These are phyloP conservation scores for Drosophila lacteicornis DNA, from an alignment of 1,140 invertebrate species.

Conservation along the genomic window DNA sequence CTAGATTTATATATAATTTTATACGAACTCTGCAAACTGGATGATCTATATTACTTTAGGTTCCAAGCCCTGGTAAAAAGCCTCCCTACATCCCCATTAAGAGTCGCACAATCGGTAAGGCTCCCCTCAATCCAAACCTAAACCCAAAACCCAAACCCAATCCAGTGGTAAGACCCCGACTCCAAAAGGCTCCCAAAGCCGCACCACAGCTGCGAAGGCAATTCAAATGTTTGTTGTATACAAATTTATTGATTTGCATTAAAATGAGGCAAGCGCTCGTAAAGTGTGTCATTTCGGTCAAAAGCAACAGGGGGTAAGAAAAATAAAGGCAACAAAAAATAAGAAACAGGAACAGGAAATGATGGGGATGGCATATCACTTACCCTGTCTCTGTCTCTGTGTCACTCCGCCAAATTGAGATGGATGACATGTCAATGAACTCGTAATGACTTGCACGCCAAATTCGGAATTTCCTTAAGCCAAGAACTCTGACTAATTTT, in stretches of 20 bases:
- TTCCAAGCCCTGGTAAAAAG: no score
- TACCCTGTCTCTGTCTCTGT: not conserved
- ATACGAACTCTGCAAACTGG: no score
- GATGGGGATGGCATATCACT: constrained; percentile 20
- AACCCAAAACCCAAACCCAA: no score
- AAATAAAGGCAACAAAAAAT: not conserved
- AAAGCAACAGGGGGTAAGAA: constrained; percentile 22
- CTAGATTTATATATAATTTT: no score
- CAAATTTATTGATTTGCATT: constrained; percentile 74
- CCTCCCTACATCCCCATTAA: no score
- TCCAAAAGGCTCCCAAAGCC: not conserved
- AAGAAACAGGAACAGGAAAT: not conserved
- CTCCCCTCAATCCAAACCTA: no score
- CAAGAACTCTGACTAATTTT: constrained; percentile 57
- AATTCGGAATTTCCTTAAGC: constrained; percentile 12
- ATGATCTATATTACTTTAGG: no score
- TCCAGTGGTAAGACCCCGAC: no score
- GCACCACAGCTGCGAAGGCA: constrained; percentile 60
- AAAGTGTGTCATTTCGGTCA: constrained; percentile 52
- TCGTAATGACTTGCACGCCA: constrained; percentile 58
- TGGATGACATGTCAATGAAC: constrained; percentile 77
- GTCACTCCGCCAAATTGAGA: constrained; percentile 53
- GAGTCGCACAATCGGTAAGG: no score
- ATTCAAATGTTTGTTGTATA: constrained; percentile 55
- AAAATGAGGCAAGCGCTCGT: constrained; percentile 41